Percentiles rank a stretch among this genome's conserved stretches.
Evolutionary conservation across 2,888 invertebrate species (phyloP).

Genomic region (Nomada ferruginata): DNA sequence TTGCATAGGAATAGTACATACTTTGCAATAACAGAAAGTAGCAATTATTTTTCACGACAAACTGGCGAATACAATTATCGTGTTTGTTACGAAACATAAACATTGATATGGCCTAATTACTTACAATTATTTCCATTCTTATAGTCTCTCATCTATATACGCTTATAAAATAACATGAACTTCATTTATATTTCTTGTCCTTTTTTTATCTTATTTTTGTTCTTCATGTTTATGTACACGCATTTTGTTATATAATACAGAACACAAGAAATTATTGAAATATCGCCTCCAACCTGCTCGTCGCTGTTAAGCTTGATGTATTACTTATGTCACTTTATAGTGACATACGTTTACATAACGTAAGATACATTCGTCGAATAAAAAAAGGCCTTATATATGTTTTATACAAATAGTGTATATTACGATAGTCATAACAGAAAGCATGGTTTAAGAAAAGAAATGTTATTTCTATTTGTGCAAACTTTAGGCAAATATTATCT

Average conservation of each 20-base stretch:
- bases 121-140: not conserved
- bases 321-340: slow-evolving; percentile 9
- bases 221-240: not conserved
- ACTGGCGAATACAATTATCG: slow-evolving; percentile 1
- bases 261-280: slow-evolving; percentile 7
- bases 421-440: not conserved
- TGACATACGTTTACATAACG: slow-evolving; percentile 1
- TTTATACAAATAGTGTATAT: slow-evolving; percentile 13
- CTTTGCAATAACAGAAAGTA: not conserved
- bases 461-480: slow-evolving; percentile 24
- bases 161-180: too few relatives aligned
- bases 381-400: slow-evolving; percentile 9
- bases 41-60: slow-evolving; percentile 2
- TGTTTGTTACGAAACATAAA: slow-evolving; percentile 14
- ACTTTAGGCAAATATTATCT: slow-evolving; percentile 14
- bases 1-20: slow-evolving; percentile 23
- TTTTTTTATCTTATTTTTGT: too few relatives aligned
- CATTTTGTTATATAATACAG: slow-evolving; percentile 16
- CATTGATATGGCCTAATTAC: not conserved
- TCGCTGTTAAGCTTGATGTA: not conserved
- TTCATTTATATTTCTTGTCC: too few relatives aligned
- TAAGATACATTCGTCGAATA: slow-evolving; percentile 14
- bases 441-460: not conserved
- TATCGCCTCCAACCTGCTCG: not conserved
- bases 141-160: not conserved